Conservation (phyloP, 2,113 vertebrate genomes). For the Jacana jacana region DNA sequence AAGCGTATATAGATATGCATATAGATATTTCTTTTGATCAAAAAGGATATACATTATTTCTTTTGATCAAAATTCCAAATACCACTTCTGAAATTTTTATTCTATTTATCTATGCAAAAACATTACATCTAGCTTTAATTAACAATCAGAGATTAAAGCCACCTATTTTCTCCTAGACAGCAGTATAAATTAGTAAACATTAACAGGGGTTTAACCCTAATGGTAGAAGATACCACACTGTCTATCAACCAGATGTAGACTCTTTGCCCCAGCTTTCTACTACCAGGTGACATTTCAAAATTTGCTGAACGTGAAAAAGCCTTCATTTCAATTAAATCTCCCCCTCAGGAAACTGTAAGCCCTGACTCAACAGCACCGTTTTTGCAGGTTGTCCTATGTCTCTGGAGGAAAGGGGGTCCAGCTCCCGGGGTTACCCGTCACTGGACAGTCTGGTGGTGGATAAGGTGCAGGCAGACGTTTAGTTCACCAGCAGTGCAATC, state of each 20-base stretch:
- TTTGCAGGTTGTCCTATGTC: neutral
- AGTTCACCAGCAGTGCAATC: no score
- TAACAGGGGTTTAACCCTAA: neutral
- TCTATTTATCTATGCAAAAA: neutral
- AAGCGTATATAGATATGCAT: neutral
- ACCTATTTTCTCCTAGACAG: neutral
- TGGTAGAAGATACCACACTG: neutral
- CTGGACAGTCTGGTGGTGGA: neutral
- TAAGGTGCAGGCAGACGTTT: neutral
- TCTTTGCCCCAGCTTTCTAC: neutral
- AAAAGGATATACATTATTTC: no score
- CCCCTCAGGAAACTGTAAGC: neutral
- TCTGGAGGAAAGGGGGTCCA: neutral
- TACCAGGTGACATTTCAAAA: neutral
- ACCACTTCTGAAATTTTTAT: neutral
- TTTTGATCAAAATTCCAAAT: neutral
- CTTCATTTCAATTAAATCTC: neutral
- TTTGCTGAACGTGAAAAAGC: neutral
- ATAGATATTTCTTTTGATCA: neutral
- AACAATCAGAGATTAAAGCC: neutral
- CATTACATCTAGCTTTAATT: neutral
- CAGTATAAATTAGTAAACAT: neutral
- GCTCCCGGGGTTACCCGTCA: neutral
- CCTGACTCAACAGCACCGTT: neutral
- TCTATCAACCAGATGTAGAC: neutral